phyloP scores from a whole-genome alignment of 2,113 vertebrate species.

The Hemibagrus wyckioides region DNA sequence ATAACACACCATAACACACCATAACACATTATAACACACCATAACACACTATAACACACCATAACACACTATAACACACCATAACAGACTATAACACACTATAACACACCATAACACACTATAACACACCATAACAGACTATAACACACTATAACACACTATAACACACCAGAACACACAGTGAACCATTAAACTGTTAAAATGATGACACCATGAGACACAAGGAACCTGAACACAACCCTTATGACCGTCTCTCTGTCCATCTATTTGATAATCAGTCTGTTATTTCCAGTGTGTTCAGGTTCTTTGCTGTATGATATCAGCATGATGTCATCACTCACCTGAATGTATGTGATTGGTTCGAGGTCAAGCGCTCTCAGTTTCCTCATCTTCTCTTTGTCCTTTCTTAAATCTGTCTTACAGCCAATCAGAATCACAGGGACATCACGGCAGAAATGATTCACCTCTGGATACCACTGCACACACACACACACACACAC shows the following conservation, averaged over 20 bases:
- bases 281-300: background rate
- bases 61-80: too few relatives aligned
- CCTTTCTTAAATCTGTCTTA: slow-evolving; percentile 94
- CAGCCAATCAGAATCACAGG: slow-evolving; percentile 93
- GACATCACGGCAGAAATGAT: slow-evolving; percentile 85
- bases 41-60: background rate
- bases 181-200: background rate
- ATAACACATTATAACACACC: background rate
- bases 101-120: background rate
- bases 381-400: slow-evolving; percentile 86
- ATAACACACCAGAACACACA: background rate
- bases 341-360: slow-evolving; percentile 89
- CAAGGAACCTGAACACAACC: background rate
- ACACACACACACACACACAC: background rate
- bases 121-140: too few relatives aligned
- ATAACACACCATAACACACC: background rate
- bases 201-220: background rate
- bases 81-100: too few relatives aligned
- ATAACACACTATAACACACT: too few relatives aligned
- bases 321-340: slow-evolving; percentile 53
- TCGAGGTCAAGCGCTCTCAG: slow-evolving; percentile 79
- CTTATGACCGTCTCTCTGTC: background rate
- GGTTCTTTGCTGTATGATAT: background rate
- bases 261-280: background rate
- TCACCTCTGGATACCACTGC: slow-evolving; percentile 93